Percentiles rank a stretch among this genome's conserved stretches.
Conservation (phyloP, 92 coral and sea anemone species). For the Parazoanthus darwini region DNA sequence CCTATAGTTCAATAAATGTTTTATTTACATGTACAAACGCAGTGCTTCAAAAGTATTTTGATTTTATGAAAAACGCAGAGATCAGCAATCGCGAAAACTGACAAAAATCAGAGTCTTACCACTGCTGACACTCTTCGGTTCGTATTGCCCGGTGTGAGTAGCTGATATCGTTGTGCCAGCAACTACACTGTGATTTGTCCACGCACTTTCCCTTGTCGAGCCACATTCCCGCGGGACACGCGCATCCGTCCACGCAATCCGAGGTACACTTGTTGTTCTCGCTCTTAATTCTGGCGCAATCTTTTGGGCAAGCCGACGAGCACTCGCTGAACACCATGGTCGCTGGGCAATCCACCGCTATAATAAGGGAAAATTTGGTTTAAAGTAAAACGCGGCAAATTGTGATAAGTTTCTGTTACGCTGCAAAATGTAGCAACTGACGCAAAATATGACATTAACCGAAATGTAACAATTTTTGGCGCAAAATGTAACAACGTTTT, state of each 20-base stretch:
- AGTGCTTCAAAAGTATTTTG: neutral
- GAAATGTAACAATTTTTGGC: no score
- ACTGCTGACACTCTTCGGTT: slow-evolving; percentile 66
- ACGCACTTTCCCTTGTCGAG: slow-evolving; percentile 80
- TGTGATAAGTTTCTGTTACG: no score
- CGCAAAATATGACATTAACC: no score
- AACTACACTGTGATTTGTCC: slow-evolving; percentile 69
- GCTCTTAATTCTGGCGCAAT: slow-evolving; percentile 82
- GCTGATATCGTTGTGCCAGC: slow-evolving; percentile 64
- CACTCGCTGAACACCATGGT: slow-evolving; percentile 69
- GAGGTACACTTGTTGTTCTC: slow-evolving; percentile 70
- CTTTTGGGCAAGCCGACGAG: slow-evolving; percentile 81
- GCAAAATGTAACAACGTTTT: no score
- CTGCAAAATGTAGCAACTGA: no score
- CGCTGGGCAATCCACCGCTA: slow-evolving; percentile 72
- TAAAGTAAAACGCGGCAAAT: neutral
- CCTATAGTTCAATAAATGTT: no score
- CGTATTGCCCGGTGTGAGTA: slow-evolving; percentile 66
- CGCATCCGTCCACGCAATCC: slow-evolving; percentile 87
- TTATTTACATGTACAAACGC: neutral
- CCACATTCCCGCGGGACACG: slow-evolving; percentile 83
- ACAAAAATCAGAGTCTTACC: slow-evolving; percentile 63
- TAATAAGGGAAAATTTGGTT: neutral
- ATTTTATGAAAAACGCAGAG: no score
- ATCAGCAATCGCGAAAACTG: no score